Evolutionary conservation across 2,888 invertebrate genomes (phyloP).

Genomic region (Acrobasis consociella): DNA sequence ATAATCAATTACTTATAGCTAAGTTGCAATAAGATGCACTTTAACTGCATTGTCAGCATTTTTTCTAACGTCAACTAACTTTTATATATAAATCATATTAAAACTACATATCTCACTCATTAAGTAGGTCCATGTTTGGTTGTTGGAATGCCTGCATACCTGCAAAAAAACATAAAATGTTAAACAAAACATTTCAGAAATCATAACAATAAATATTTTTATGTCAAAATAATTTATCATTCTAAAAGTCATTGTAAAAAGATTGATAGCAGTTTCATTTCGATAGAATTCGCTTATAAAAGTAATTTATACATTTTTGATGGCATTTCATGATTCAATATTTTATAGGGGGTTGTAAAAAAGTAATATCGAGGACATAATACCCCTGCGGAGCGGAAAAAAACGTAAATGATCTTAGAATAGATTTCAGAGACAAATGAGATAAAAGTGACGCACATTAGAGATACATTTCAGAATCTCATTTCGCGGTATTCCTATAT

Average conservation of each 20-base stretch:
- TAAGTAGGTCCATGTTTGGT: too few species aligned
- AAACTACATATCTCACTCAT: too few species aligned
- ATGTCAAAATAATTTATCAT: slow-evolving; percentile 3
- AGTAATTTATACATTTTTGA: slow-evolving; percentile 11
- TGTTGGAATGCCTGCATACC: too few species aligned
- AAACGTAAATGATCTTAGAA: background rate
- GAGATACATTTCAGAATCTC: too few species aligned
- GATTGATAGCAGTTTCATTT: slow-evolving; percentile 7
- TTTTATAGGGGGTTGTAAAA: slow-evolving; percentile 15
- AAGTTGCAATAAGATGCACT: too few species aligned
- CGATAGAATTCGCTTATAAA: slow-evolving; percentile 5
- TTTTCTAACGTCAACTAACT: too few species aligned
- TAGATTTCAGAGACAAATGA: background rate
- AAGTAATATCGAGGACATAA: slow-evolving; percentile 8
- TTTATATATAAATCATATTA: too few species aligned
- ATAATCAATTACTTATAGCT: too few species aligned
- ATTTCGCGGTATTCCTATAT: too few species aligned
- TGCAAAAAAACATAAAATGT: too few species aligned
- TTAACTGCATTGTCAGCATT: too few species aligned
- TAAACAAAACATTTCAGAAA: too few species aligned
- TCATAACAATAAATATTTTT: background rate
- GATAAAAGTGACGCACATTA: background rate
- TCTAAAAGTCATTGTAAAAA: background rate
- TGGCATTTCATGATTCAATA: slow-evolving; percentile 1
- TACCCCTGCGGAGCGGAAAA: slow-evolving; percentile 3